Base-by-base conservation (phyloP, 2,888 invertebrate genomes). In the Trichogramma dendrolimi region DNA sequence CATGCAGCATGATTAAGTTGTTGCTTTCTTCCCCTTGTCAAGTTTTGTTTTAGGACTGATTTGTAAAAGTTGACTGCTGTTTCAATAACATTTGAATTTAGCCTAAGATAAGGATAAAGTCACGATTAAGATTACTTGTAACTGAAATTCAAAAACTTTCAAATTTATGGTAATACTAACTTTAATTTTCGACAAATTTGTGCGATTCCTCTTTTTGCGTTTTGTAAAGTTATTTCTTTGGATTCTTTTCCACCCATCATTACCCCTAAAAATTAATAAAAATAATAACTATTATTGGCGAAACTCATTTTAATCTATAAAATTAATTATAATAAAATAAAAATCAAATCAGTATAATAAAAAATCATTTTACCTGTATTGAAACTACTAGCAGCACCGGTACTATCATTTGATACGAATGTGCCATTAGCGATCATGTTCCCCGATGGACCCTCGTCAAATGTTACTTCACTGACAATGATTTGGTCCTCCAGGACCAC, bases 381-480 rank as follows among this genome's bases (percentile, higher is more conserved):
- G 78, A 92, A 91, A 51, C 90, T 89, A 11, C 89, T 88, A 53
- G 89, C 89, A 63, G 92, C 91, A 58, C 93, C 92, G 74, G 90
- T 88, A 66, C 94, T 91, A 71, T 96, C 95, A 4, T 89, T 88
- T 4, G 94, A 90, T 0, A 95, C 96, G 81, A 95, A 96, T 77
- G 95, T 95, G 41, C 97, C 97, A 67, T 96, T 87, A 11, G 94
- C 92, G 63, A 90, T 89, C 55, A 89, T 86, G 7, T 90, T 91
- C 40, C 97, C 97, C 75, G 89, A 90, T 6, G 91, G 87, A 75
- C 90, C 90, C 78, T 99, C 98, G 79, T 94, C 92, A 75, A 97
- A 99, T 79, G 96, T 94, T 39, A 97, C 89, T 79, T 98, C 97
- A 3, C 94, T 92, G 39, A 99, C 96, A 74, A 99, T 98, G 59